Base-by-base conservation (phyloP, 2,888 invertebrate species). In the Germaria angustata region DNA sequence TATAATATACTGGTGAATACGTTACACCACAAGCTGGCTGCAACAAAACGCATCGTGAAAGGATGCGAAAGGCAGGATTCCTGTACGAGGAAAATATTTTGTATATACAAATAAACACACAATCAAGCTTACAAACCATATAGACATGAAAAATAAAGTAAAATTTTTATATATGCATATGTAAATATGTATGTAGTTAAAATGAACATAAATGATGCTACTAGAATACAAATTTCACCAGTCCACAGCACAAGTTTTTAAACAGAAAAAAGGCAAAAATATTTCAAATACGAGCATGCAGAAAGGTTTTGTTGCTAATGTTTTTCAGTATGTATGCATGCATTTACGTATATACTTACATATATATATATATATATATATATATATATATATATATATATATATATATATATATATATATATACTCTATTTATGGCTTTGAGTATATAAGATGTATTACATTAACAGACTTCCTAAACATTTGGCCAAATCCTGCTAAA, bases 21-120 rank as follows among this genome's bases (percentile, higher is more conserved):
- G 53, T 69, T 61, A 68, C 34, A 77, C 76, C 76, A 73, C 77
- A 80, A 46, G 71, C 59, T 80, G 80, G 69, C 61, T 83, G 80
- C 76, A 76, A 76, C 71, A 75, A 59, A 83, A 79, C 75, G 78
- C 76, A 73, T 51, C 41, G 41, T 41, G 49, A 66, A 73, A 81
- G 73, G 55, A 73, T 69, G 63, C 63, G 15, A 66, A 72, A 73
- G 68, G 78, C 57, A 55, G 63, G 39, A 65, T 51, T 68, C n/a
- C 34, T 61, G 24, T 44, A 61, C 11, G 24, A 61, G 15, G 15
- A 55, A 49, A 59, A 51, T 61, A 28, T n/a, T n/a, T n/a, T n/a
- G 36, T 15, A 36, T 8, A 24, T 59, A 17, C 24, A 59, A 41
- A 68, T 32, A 55, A 51, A 41, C 46, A 59, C 8, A 51, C 34